Evolutionary conservation across 2,888 invertebrate species (phyloP).

Genomic region (Scaptomyza flava): DNA sequence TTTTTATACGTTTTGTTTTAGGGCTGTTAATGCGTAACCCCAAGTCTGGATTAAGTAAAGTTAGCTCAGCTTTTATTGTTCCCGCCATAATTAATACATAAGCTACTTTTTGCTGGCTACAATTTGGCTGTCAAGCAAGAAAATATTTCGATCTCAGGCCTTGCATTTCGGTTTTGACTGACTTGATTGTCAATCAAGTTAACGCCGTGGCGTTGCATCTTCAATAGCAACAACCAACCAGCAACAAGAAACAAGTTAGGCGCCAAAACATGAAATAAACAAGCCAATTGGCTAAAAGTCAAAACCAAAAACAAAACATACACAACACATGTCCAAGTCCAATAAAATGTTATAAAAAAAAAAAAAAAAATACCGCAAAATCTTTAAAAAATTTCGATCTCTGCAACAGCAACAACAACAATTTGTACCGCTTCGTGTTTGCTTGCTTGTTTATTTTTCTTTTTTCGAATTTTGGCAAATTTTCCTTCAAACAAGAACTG

Average conservation of each 20-base stretch:
- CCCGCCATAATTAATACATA: slow-evolving; percentile 3
- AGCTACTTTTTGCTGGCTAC: slow-evolving; percentile 3
- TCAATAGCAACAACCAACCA: slow-evolving; percentile 28
- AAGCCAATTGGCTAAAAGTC: slow-evolving; percentile 66
- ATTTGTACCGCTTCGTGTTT: slow-evolving; percentile 52
- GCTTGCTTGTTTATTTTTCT: not conserved
- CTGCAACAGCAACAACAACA: slow-evolving; percentile 45
- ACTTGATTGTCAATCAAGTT: slow-evolving; percentile 61
- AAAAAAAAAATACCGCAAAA: slow-evolving; percentile 23
- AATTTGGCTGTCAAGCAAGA: not conserved
- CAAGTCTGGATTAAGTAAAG: slow-evolving; percentile 41
- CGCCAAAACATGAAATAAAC: slow-evolving; percentile 75
- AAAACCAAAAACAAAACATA: slow-evolving; percentile 11
- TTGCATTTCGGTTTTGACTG: slow-evolving; percentile 11
- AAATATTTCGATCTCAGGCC: not conserved
- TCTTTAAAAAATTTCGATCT: slow-evolving; percentile 25
- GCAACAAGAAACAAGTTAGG: slow-evolving; percentile 68
- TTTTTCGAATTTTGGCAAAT: slow-evolving; percentile 31
- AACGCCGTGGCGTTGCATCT: slow-evolving; percentile 50
- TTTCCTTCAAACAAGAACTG: slow-evolving; percentile 63
- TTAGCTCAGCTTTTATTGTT: slow-evolving; percentile 1
- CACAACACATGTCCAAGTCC: slow-evolving; percentile 30
- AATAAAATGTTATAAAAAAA: slow-evolving; percentile 15
- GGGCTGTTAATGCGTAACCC: not conserved
- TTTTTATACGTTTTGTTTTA: slow-evolving; percentile 58